These are phyloP conservation scores for Drosophila fulvimacula DNA, from an alignment of 2,888 invertebrate genomes.

Conservation along the genomic window DNA sequence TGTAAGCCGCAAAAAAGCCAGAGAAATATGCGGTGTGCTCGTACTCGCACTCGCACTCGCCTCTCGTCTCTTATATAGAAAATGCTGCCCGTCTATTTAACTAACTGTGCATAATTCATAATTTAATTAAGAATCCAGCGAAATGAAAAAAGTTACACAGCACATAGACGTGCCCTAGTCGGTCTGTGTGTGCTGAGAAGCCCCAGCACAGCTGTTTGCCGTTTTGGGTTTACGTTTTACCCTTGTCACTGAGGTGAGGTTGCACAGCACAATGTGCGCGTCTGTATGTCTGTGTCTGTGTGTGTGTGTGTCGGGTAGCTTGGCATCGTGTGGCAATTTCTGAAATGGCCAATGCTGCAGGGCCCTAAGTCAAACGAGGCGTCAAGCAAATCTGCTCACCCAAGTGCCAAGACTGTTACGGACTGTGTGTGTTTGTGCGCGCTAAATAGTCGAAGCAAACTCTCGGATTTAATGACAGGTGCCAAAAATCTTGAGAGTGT, in stretches of 20 bases:
- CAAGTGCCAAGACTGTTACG: slow-evolving; percentile 58
- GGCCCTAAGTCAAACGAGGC: slow-evolving; percentile 63
- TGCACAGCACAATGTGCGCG: slow-evolving; percentile 15
- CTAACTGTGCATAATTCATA: slow-evolving; percentile 84
- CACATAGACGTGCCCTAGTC: slow-evolving; percentile 57
- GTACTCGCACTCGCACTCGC: neutral
- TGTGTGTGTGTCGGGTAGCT: neutral
- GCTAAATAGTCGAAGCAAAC: slow-evolving; percentile 40
- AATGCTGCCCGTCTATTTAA: slow-evolving; percentile 75
- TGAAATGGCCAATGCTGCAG: slow-evolving; percentile 62
- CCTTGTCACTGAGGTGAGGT: slow-evolving; percentile 46
- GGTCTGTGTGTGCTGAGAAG: slow-evolving; percentile 46
- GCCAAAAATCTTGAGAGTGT: slow-evolving; percentile 56
- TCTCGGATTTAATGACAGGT: slow-evolving; percentile 59
- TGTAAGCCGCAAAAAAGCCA: slow-evolving; percentile 69
- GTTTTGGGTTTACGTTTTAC: slow-evolving; percentile 61
- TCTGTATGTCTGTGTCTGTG: neutral
- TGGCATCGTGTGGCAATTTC: slow-evolving; percentile 33
- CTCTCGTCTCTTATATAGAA: slow-evolving; percentile 20
- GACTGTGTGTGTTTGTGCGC: slow-evolving; percentile 6
- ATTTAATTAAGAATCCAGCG: slow-evolving; percentile 83
- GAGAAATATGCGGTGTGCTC: slow-evolving; percentile 36
- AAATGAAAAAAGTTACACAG: slow-evolving; percentile 81
- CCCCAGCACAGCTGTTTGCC: slow-evolving; percentile 71
- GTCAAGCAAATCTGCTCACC: slow-evolving; percentile 71